phyloP scores from a whole-genome alignment of 2,797 vertebrate species.

The Crenuchus spilurus region DNA sequence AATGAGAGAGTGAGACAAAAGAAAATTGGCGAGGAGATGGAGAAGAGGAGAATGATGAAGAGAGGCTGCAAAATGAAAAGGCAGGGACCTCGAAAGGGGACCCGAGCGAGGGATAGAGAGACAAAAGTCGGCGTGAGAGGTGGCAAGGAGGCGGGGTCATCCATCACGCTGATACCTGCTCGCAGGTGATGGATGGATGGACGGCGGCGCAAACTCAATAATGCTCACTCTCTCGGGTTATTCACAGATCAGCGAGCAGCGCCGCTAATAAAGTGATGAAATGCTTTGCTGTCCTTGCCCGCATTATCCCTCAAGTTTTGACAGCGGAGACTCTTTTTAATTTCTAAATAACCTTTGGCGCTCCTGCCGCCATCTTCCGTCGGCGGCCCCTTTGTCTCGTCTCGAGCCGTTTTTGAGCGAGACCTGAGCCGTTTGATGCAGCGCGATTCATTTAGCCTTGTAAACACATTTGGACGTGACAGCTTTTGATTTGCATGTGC shows the following conservation, averaged over 20 bases:
- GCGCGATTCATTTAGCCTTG: slow-evolving; percentile 41
- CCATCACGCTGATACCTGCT: slow-evolving; percentile 82
- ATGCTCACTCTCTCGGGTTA: slow-evolving; percentile 78
- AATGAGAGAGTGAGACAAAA: not conserved
- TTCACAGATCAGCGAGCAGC: slow-evolving; percentile 87
- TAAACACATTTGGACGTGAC: slow-evolving; percentile 51
- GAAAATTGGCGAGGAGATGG: not conserved
- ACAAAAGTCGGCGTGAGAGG: slow-evolving; percentile 43
- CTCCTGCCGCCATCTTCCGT: slow-evolving; percentile 51
- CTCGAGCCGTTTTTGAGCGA: not conserved
- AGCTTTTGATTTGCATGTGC: slow-evolving; percentile 59
- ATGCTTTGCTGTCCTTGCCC: slow-evolving; percentile 80
- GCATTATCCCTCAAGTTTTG: slow-evolving; percentile 78
- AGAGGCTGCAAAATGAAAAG: slow-evolving; percentile 5
- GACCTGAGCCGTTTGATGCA: not conserved
- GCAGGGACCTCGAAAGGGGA: slow-evolving; percentile 22
- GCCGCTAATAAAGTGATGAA: slow-evolving; percentile 82
- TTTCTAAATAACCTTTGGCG: slow-evolving; percentile 75
- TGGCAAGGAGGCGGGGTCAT: slow-evolving; percentile 69
- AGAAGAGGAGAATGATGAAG: slow-evolving; percentile 6
- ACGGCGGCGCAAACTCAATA: slow-evolving; percentile 85
- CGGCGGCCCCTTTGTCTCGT: slow-evolving; percentile 9
- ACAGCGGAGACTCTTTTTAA: slow-evolving; percentile 76
- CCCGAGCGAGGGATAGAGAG: slow-evolving; percentile 43
- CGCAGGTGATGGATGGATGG: slow-evolving; percentile 83